phyloP scores from a whole-genome alignment of 2,888 invertebrate species.

The Hyposoter dolosus region DNA sequence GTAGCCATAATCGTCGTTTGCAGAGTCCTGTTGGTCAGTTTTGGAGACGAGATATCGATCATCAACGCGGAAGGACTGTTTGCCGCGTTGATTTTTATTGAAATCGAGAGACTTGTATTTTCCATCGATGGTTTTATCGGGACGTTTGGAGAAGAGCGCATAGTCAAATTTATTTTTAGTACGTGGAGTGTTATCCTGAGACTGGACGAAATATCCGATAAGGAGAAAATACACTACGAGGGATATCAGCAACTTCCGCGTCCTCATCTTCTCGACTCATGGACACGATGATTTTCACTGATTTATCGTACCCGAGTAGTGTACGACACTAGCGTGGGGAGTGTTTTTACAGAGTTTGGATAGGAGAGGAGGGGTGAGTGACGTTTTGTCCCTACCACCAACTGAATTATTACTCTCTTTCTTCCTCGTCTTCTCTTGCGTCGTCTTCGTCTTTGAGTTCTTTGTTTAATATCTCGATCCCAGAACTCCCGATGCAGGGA shows the following conservation, averaged over 20 bases:
- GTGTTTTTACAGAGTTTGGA: neutral
- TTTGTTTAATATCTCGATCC: slow-evolving; percentile 20
- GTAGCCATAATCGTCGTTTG: slow-evolving; percentile 29
- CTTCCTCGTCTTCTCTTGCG: slow-evolving; percentile 27
- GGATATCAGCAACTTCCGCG: slow-evolving; percentile 74
- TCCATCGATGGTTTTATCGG: slow-evolving; percentile 69
- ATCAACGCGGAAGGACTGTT: slow-evolving; percentile 11
- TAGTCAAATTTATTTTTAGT: slow-evolving; percentile 57
- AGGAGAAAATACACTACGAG: slow-evolving; percentile 71
- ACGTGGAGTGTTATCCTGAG: slow-evolving; percentile 60
- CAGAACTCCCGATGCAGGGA: neutral
- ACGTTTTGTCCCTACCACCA: slow-evolving; percentile 43
- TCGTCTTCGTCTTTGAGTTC: slow-evolving; percentile 23
- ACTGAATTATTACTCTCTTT: neutral
- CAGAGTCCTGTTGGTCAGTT: neutral
- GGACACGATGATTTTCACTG: slow-evolving; percentile 74
- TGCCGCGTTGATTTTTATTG: slow-evolving; percentile 13
- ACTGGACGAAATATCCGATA: slow-evolving; percentile 63
- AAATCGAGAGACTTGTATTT: slow-evolving; percentile 67
- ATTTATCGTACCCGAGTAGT: slow-evolving; percentile 64
- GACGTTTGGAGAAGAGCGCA: slow-evolving; percentile 51
- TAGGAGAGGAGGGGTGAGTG: neutral
- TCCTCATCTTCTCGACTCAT: slow-evolving; percentile 79
- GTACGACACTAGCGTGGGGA: slow-evolving; percentile 7
- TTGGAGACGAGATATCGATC: slow-evolving; percentile 3